Evolutionary conservation across 2,797 vertebrate species (phyloP).

Genomic region (Hydrolagus colliei): DNA sequence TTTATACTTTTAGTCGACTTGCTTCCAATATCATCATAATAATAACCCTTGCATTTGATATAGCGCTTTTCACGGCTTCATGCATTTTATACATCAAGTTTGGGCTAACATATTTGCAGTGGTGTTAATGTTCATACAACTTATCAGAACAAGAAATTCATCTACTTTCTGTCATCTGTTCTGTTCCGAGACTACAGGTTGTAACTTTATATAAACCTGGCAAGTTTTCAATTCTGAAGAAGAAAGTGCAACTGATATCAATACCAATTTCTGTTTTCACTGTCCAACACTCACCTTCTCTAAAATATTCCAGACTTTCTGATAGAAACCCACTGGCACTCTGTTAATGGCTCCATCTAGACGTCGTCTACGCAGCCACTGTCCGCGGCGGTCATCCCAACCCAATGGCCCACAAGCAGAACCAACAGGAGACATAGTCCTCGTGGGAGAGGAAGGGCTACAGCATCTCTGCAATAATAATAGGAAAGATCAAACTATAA

Average conservation of each 20-base stretch:
- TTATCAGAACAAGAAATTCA: no score
- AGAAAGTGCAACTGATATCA: not conserved
- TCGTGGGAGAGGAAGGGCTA: constrained; percentile 81
- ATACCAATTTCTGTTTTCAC: not conserved
- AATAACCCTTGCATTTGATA: no score
- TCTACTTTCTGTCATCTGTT: no score
- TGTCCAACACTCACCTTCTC: constrained; percentile 66
- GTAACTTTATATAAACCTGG: no score
- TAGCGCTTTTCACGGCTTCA: no score
- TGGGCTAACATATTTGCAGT: not conserved
- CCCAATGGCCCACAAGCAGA: constrained; percentile 57
- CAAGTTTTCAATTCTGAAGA: no score
- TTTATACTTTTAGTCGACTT: no score
- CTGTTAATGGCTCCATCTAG: constrained; percentile 94
- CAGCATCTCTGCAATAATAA: not conserved
- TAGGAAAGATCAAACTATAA: not conserved
- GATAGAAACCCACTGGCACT: constrained; percentile 91
- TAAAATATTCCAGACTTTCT: constrained; percentile 92
- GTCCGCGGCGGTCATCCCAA: constrained; percentile 86
- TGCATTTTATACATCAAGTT: no score
- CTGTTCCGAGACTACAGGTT: no score
- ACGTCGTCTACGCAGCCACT: constrained; percentile 87
- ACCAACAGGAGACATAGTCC: constrained; percentile 67
- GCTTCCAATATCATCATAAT: no score
- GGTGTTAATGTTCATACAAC: no score